Evolutionary conservation across 2,797 vertebrate species (phyloP).

Genomic region (Tapera naevia): DNA sequence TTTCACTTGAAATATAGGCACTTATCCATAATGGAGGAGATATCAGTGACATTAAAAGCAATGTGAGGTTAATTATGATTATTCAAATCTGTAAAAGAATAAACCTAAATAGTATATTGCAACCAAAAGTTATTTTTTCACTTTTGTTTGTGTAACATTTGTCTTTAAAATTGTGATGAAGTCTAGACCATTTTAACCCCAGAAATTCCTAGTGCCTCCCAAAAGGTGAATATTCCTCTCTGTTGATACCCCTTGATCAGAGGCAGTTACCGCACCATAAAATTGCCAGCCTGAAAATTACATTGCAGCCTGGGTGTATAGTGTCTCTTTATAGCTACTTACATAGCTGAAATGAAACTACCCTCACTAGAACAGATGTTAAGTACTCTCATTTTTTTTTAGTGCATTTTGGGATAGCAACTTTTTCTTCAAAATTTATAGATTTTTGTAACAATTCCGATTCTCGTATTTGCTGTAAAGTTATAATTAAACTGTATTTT

Average conservation of each 20-base stretch:
- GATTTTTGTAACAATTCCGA: not conserved
- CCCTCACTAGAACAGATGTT: fast-evolving
- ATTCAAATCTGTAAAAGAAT: not conserved
- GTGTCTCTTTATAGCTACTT: not conserved
- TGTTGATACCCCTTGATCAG: not conserved
- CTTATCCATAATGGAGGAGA: not conserved
- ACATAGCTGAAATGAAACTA: not conserved
- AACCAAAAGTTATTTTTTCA: not conserved
- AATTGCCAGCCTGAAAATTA: not conserved
- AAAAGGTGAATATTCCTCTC: not conserved
- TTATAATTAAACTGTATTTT: not conserved
- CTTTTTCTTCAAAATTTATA: not conserved
- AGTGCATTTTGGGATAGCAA: not conserved
- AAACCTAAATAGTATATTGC: not conserved
- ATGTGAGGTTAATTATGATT: not conserved
- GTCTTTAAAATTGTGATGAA: not conserved
- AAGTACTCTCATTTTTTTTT: not conserved
- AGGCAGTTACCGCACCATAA: not conserved
- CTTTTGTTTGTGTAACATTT: not conserved
- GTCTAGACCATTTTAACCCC: not conserved
- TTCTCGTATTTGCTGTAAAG: not conserved
- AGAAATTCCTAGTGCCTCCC: not conserved
- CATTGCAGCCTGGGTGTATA: not conserved
- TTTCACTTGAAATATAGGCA: not conserved
- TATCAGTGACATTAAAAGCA: not conserved